phyloP scores from a whole-genome alignment of 2,888 invertebrate species.

The Agapetus fuscipes region DNA sequence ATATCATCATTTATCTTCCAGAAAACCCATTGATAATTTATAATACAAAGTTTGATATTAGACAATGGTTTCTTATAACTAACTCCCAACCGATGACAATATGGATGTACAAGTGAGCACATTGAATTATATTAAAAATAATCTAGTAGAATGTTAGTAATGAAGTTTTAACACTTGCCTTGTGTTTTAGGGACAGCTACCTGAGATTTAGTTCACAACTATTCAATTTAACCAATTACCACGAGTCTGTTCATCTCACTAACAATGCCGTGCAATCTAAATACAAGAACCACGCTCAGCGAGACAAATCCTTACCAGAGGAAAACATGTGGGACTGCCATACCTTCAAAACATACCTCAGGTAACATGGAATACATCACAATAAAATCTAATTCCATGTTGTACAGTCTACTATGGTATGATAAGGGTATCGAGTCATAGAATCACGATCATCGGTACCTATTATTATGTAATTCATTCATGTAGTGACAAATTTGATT shows the following conservation, averaged over 20 bases:
- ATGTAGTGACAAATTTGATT: too few species aligned
- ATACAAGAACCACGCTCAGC: conserved; percentile 60
- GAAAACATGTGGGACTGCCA: conserved; percentile 96
- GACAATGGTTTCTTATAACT: conserved; percentile 92
- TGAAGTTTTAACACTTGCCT: too few species aligned
- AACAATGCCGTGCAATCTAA: conserved; percentile 90
- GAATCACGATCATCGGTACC: too few species aligned
- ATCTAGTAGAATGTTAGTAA: too few species aligned
- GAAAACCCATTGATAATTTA: conserved; percentile 83
- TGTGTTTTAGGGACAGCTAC: conserved; percentile 67
- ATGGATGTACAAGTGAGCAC: conserved; percentile 78
- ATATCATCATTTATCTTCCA: conserved; percentile 40
- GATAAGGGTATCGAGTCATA: too few species aligned
- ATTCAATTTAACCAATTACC: conserved; percentile 77
- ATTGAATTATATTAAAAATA: too few species aligned
- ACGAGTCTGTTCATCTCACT: conserved; percentile 87
- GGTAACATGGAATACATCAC: too few species aligned
- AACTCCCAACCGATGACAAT: conserved; percentile 83
- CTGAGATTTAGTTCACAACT: conserved; percentile 85
- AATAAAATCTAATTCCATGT: too few species aligned
- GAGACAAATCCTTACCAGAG: conserved; percentile 67
- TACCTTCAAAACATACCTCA: conserved; percentile 62
- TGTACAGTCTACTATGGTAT: too few species aligned
- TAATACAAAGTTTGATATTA: conserved; percentile 88
- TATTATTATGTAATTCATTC: too few species aligned